A percentile compares a stretch with the other conserved stretches of the same genome.
phyloP scores from a whole-genome alignment of 2,113 vertebrate species.

The Columba janthina region DNA sequence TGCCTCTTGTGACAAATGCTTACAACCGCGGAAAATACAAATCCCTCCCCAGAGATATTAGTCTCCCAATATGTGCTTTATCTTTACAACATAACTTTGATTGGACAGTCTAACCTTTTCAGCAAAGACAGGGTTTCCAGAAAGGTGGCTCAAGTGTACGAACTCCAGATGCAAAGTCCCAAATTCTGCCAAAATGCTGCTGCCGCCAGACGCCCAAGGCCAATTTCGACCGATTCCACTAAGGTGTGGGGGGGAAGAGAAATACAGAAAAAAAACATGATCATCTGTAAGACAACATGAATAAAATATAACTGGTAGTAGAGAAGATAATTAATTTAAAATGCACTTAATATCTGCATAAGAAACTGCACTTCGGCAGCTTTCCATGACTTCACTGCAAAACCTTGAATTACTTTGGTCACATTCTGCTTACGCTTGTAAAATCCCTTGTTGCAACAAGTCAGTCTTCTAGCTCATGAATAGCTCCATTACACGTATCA shows the following conservation, averaged over 20 bases:
- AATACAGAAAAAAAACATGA: not conserved
- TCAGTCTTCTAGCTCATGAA: not conserved
- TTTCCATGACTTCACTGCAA: not conserved
- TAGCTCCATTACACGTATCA: not conserved
- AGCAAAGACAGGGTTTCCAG: slow-evolving; percentile 90
- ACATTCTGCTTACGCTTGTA: not conserved
- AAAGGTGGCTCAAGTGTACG: slow-evolving; percentile 91
- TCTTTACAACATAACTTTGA: not conserved
- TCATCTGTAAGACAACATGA: not conserved
- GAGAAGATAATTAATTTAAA: not conserved
- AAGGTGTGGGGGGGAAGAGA: not conserved
- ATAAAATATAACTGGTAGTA: not conserved
- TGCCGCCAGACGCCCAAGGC: slow-evolving; percentile 98
- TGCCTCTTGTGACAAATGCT: not conserved
- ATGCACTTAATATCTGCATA: not conserved
- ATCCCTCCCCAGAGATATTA: not conserved
- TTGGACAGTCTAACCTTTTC: slow-evolving; percentile 85
- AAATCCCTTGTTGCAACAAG: not conserved
- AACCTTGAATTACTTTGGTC: not conserved
- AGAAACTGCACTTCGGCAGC: not conserved
- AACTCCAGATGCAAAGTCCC: slow-evolving; percentile 97
- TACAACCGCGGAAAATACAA: not conserved
- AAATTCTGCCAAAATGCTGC: slow-evolving; percentile 98
- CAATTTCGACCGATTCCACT: slow-evolving; percentile 96
- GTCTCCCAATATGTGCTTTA: not conserved